A percentile compares a stretch with the other conserved stretches of the same genome.
Conservation (phyloP, 1,140 invertebrate genomes). For the Ridgeia piscesae region DNA sequence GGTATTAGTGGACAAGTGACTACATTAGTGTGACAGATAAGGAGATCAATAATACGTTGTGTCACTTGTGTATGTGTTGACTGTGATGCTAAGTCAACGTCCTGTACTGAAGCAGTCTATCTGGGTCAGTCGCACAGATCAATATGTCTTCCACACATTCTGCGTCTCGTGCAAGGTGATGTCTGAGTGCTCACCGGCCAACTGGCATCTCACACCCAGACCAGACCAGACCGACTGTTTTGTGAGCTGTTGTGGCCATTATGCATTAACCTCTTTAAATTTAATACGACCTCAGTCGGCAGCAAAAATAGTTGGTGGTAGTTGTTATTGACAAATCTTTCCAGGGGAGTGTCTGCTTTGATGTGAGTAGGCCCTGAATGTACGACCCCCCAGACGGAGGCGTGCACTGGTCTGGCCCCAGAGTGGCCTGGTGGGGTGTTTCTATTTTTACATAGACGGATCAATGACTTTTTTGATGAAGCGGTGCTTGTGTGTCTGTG, state of each 20-base stretch:
- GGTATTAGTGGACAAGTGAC: too few relatives aligned
- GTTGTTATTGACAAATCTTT: not conserved
- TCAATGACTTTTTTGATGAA: not conserved
- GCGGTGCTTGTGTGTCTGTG: not conserved
- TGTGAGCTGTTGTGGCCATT: not conserved
- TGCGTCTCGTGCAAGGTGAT: not conserved
- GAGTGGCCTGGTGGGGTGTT: not conserved
- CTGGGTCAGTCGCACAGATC: not conserved
- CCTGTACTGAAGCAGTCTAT: not conserved
- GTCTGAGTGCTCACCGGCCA: not conserved
- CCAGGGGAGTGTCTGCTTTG: not conserved
- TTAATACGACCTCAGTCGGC: not conserved
- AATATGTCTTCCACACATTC: not conserved
- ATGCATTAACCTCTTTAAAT: not conserved
- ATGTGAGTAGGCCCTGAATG: not conserved
- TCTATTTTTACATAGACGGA: not conserved
- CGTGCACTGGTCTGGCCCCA: not conserved
- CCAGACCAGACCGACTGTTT: not conserved
- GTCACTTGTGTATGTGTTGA: too few relatives aligned
- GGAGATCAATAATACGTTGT: not conserved
- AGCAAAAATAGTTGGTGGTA: not conserved
- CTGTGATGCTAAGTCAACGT: not conserved
- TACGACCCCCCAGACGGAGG: not conserved
- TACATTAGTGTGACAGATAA: not conserved
- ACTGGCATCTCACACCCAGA: not conserved